Evolutionary conservation across 2,888 invertebrate species (phyloP).

Genomic region (Eledone cirrhosa): DNA sequence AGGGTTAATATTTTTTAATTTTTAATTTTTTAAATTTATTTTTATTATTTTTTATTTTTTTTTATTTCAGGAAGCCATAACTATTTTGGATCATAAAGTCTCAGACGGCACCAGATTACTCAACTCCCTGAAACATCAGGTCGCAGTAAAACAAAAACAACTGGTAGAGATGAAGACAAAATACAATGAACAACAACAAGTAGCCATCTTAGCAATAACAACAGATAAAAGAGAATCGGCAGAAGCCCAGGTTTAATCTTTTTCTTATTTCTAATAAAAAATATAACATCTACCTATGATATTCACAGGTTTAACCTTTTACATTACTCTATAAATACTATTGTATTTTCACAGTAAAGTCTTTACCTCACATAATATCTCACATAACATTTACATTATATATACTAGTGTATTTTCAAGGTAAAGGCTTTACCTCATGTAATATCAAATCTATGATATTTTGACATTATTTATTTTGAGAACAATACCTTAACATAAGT

Average conservation of each 20-base stretch:
- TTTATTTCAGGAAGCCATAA: conserved; percentile 62
- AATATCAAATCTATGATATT: too few species aligned
- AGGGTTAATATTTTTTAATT: too few species aligned
- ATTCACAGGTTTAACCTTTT: too few species aligned
- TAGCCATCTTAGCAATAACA: conserved; percentile 61
- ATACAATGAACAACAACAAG: conserved; percentile 63
- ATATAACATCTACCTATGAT: background rate
- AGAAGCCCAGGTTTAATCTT: conserved; percentile 59
- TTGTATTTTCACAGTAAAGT: too few species aligned
- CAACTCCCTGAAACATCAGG: conserved; percentile 61
- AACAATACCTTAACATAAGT: too few species aligned
- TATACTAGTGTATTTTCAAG: too few species aligned
- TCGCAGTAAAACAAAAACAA: conserved; percentile 61
- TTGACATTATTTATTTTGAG: too few species aligned
- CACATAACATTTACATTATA: too few species aligned
- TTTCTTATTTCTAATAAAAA: background rate
- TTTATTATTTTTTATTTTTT: background rate
- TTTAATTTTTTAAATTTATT: too few species aligned
- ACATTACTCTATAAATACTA: too few species aligned
- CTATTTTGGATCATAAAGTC: conserved; percentile 65
- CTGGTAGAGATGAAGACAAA: conserved; percentile 62
- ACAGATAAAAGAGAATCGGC: conserved; percentile 65
- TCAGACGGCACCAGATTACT: conserved; percentile 64
- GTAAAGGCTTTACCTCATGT: too few species aligned
- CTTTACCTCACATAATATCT: too few species aligned